Conservation (phyloP, 2,797 vertebrate species). For the Leptodactylus fallax region DNA sequence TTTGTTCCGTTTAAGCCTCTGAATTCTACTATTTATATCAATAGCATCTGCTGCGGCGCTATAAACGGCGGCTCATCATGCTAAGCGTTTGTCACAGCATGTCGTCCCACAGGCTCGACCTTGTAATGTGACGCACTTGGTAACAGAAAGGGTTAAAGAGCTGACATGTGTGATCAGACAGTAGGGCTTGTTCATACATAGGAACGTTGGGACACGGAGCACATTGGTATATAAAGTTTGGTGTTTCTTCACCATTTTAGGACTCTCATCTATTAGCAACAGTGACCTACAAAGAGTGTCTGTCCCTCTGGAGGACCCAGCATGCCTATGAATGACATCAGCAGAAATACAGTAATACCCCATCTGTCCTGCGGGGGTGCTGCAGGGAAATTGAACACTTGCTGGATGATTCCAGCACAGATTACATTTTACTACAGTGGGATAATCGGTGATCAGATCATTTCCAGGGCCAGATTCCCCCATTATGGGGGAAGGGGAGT, state of each 20-base stretch:
- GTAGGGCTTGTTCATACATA: neutral
- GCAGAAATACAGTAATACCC: neutral
- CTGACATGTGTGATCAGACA: neutral
- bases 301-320: too few species aligned
- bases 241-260: too few species aligned
- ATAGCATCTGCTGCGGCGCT: conserved; percentile 34
- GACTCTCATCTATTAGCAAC: too few species aligned
- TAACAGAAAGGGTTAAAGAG: neutral
- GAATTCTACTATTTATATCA: conserved; percentile 47
- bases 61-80: neutral
- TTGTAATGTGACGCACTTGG: neutral
- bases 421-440: too few species aligned
- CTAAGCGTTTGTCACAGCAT: conserved; percentile 4
- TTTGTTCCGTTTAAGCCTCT: conserved; percentile 51
- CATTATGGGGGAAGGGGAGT: too few species aligned
- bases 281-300: too few species aligned
- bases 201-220: too few species aligned
- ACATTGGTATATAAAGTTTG: too few species aligned
- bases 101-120: neutral
- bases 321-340: too few species aligned
- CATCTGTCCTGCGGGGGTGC: neutral
- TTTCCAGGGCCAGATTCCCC: too few species aligned
- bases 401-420: too few species aligned
- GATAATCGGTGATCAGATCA: too few species aligned
- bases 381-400: neutral